Evolutionary conservation across 2,888 invertebrate genomes (phyloP).

Genomic region (Choristoneura rosaceana): DNA sequence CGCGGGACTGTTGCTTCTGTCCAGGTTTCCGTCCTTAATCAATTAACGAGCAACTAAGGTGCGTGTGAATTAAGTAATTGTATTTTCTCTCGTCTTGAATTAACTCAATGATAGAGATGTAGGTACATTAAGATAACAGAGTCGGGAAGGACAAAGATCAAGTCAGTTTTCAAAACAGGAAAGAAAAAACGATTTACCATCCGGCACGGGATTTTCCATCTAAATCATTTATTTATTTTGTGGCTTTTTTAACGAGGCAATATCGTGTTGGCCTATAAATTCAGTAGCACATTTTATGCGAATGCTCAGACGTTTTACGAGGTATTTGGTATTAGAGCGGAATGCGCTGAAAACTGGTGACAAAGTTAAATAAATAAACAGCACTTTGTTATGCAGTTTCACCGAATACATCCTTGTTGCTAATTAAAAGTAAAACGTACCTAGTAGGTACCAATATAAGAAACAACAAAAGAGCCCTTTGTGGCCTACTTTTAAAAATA

Average conservation of each 20-base stretch:
- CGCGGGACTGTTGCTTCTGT: neutral
- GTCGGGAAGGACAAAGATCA: neutral
- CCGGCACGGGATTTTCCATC: conserved; percentile 47
- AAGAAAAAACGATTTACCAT: conserved; percentile 10
- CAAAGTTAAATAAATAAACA: conserved; percentile 53
- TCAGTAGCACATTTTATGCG: conserved; percentile 72
- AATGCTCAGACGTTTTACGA: conserved; percentile 78
- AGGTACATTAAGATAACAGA: neutral
- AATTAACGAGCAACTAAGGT: neutral
- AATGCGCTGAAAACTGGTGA: conserved; percentile 65
- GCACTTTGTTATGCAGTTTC: conserved; percentile 10
- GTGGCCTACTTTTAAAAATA: no score
- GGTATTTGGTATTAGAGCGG: conserved; percentile 73
- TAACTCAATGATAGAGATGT: neutral
- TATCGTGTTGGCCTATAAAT: conserved; percentile 68
- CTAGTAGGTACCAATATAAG: no score
- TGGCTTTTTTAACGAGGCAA: conserved; percentile 69
- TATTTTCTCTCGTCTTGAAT: neutral
- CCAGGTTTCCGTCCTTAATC: neutral
- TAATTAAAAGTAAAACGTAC: neutral
- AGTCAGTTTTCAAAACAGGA: conserved; percentile 29
- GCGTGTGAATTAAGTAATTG: neutral
- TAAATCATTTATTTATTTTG: conserved; percentile 63
- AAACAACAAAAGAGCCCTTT: no score
- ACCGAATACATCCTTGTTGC: neutral